Evolutionary conservation across 2,113 vertebrate species (phyloP).

Genomic region (Triplophysa rosa): DNA sequence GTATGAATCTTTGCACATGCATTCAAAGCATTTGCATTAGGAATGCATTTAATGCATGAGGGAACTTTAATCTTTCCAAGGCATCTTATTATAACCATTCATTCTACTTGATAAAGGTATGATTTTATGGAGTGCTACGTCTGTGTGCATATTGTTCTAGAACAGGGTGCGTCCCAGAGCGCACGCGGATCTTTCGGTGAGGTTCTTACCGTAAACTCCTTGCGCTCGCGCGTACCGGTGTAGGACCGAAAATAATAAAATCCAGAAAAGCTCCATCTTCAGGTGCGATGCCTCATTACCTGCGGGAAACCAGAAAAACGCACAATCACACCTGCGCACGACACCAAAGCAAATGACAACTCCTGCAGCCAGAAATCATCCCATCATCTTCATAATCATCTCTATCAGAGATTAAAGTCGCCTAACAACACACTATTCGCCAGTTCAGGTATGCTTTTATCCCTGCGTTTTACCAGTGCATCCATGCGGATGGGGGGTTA

Average conservation of each 20-base stretch:
- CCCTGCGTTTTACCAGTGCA: slow-evolving; percentile 51
- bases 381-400: slow-evolving; percentile 19
- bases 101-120: neutral
- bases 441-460: slow-evolving; percentile 25
- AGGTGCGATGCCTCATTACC: slow-evolving; percentile 78
- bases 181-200: neutral
- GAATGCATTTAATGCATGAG: no score
- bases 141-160: no score
- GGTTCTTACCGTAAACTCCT: slow-evolving; percentile 79
- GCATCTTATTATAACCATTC: neutral
- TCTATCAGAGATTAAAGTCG: slow-evolving; percentile 50
- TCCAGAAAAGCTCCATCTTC: slow-evolving; percentile 82
- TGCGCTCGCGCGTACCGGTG: slow-evolving; percentile 68
- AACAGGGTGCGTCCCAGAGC: neutral
- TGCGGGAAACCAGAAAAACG: slow-evolving; percentile 49
- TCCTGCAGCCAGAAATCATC: neutral
- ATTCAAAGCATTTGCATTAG: neutral
- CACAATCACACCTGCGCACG: neutral
- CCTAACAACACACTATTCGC: slow-evolving; percentile 58
- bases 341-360: slow-evolving; percentile 6
- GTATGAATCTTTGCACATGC: neutral
- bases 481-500: slow-evolving; percentile 41
- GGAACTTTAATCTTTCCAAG: neutral
- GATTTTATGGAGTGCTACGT: neutral
- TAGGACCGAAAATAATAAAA: slow-evolving; percentile 76